Evolutionary conservation across 1,140 invertebrate genomes (phyloP).

Genomic region (Euwallacea fornicatus): DNA sequence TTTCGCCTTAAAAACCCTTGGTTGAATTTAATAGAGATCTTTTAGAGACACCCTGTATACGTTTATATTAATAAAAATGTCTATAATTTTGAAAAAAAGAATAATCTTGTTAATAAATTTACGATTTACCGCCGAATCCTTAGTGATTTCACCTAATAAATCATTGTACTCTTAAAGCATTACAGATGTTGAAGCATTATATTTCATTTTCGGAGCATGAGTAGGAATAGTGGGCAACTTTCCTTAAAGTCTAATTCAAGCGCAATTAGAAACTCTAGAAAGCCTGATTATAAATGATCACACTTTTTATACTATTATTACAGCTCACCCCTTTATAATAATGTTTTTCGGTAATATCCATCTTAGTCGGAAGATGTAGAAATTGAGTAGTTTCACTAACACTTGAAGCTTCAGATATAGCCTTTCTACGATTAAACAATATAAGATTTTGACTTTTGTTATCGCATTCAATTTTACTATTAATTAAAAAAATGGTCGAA

Average conservation of each 20-base stretch:
- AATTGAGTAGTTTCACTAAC: conserved; percentile 77
- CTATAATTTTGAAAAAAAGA: too few species aligned
- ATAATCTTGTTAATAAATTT: too few species aligned
- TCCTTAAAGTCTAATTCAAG: conserved; percentile 67
- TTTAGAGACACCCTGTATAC: too few species aligned
- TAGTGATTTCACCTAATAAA: too few species aligned
- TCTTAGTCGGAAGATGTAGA: conserved; percentile 77
- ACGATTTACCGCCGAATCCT: too few species aligned
- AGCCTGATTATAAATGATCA: conserved; percentile 65
- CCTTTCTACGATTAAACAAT: conserved; percentile 77
- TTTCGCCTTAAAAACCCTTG: too few species aligned
- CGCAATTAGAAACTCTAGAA: conserved; percentile 65
- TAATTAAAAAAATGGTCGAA: conserved; percentile 65
- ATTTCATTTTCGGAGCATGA: conserved; percentile 72
- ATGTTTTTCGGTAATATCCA: conserved; percentile 80
- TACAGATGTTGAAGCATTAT: conserved; percentile 76
- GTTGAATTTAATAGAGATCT: too few species aligned
- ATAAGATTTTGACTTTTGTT: conserved; percentile 74
- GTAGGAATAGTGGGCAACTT: conserved; percentile 65
- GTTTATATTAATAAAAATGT: too few species aligned
- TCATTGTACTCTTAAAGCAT: conserved; percentile 72
- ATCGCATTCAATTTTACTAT: conserved; percentile 58
- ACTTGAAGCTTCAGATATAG: conserved; percentile 71
- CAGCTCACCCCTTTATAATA: conserved; percentile 74
- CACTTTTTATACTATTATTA: conserved; percentile 73